A percentile compares a stretch with the other conserved stretches of the same genome.
Evolutionary conservation across 2,888 invertebrate species (phyloP).

Genomic region (Halictus quadricinctus): DNA sequence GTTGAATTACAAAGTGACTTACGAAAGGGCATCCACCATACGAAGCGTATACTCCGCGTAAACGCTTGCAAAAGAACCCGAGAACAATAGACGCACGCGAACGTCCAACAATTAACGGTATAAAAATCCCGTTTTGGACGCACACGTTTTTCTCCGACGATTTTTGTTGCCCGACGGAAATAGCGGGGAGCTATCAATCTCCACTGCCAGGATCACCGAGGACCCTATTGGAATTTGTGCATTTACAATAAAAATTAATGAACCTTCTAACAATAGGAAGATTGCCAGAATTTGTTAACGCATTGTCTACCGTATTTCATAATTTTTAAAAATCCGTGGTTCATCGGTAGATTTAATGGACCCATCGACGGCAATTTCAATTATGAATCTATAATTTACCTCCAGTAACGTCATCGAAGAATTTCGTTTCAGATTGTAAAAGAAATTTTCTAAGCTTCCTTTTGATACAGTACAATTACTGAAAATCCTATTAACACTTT

Average conservation of each 20-base stretch:
- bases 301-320: not conserved
- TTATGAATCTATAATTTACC: too few relatives aligned
- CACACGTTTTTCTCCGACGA: not conserved
- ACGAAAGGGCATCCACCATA: slow-evolving; percentile 52
- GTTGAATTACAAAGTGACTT: slow-evolving; percentile 60
- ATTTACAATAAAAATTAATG: not conserved
- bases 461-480: too few relatives aligned
- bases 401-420: too few relatives aligned
- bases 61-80: slow-evolving; percentile 49
- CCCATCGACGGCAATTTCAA: too few relatives aligned
- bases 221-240: not conserved
- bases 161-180: not conserved
- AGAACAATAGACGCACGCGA: slow-evolving; percentile 40
- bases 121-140: slow-evolving; percentile 44
- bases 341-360: not conserved
- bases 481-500: too few relatives aligned
- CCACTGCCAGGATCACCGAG: not conserved
- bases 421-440: too few relatives aligned
- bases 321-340: not conserved
- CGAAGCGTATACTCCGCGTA: slow-evolving; percentile 12
- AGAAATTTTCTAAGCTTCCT: too few relatives aligned
- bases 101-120: slow-evolving; percentile 45
- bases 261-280: not conserved
- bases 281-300: too few relatives aligned
- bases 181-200: not conserved